Evolutionary conservation across 2,797 vertebrate species (phyloP).

Genomic region (Acanthiza pusilla): DNA sequence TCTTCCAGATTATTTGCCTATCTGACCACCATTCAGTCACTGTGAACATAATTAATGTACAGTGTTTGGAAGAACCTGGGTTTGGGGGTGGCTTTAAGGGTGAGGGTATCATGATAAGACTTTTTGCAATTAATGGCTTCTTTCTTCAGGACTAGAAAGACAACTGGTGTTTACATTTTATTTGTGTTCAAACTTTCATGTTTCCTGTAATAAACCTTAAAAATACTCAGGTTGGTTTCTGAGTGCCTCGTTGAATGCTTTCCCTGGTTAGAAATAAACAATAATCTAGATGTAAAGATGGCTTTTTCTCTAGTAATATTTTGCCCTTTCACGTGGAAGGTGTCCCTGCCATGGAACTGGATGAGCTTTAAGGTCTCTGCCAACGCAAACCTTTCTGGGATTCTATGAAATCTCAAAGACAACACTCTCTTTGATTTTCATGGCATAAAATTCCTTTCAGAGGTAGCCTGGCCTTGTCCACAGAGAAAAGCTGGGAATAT

Average conservation of each 20-base stretch:
- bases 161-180: neutral
- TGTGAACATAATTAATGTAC: neutral
- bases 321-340: neutral
- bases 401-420: neutral
- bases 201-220: neutral
- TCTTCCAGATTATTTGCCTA: neutral
- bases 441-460: neutral
- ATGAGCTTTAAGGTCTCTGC: accelerated
- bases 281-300: neutral
- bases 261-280: neutral
- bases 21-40: neutral
- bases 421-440: neutral
- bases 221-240: neutral
- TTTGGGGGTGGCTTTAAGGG: neutral
- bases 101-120: neutral
- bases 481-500: neutral
- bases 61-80: neutral
- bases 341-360: neutral
- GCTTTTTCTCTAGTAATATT: neutral
- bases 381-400: neutral
- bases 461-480: neutral
- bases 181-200: neutral
- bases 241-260: neutral
- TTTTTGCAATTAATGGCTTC: neutral
- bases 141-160: neutral